Evolutionary conservation across 2,113 vertebrate species (phyloP).

Genomic region (Osmerus eperlanus): DNA sequence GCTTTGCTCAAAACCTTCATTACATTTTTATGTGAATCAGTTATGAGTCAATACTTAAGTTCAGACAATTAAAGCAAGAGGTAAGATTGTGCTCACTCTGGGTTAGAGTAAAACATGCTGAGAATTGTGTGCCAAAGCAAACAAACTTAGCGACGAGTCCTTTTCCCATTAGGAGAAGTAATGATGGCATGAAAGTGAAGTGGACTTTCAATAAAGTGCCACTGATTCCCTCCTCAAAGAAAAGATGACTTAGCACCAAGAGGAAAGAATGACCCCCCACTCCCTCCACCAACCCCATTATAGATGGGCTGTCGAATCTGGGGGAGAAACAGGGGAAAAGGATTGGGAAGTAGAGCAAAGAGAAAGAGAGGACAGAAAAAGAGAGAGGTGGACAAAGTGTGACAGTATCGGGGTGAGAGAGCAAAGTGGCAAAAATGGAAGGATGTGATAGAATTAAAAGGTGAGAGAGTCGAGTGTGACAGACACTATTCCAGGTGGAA

Average conservation of each 20-base stretch:
- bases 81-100: no score
- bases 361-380: constrained; percentile 28
- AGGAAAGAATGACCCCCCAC: not conserved
- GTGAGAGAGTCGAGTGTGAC: not conserved
- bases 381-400: not conserved
- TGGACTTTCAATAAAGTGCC: constrained; percentile 35
- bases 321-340: constrained; percentile 31
- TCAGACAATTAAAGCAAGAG: no score
- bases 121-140: no score
- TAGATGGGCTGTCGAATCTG: not conserved
- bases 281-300: not conserved
- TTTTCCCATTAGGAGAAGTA: constrained; percentile 46
- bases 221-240: constrained; percentile 1
- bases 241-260: constrained; percentile 50
- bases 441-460: not conserved
- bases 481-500: not conserved
- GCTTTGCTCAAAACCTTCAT: no score
- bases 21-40: no score
- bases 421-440: constrained; percentile 25
- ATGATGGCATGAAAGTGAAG: constrained; percentile 43
- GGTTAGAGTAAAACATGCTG: no score
- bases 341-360: not conserved
- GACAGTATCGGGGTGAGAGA: not conserved
- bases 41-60: no score
- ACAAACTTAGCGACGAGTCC: constrained; percentile 18